Conservation (phyloP, 2,113 vertebrate genomes). For the Taxidea taxus region DNA sequence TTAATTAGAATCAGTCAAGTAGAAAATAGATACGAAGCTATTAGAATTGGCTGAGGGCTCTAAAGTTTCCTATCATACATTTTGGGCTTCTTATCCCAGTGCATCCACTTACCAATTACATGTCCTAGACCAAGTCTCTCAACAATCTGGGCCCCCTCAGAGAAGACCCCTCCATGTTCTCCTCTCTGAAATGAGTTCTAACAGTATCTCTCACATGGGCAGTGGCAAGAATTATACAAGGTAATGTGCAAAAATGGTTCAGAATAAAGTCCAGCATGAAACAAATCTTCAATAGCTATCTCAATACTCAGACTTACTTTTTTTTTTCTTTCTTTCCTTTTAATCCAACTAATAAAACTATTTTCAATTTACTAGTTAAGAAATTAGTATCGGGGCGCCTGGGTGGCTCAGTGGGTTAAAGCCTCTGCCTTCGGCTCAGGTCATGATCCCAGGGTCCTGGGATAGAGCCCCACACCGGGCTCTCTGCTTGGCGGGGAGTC, state of each 20-base stretch:
- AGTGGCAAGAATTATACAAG: not conserved
- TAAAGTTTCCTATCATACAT: not conserved
- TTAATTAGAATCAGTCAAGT: not conserved
- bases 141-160: not conserved
- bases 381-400: not conserved
- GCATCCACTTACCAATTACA: not conserved
- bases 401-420: no score
- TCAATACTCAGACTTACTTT: not conserved
- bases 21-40: not conserved
- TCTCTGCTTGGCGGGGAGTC: no score
- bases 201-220: not conserved
- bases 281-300: not conserved
- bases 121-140: not conserved
- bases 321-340: not conserved
- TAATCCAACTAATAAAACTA: not conserved
- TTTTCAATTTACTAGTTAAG: not conserved
- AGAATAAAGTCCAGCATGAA: not conserved
- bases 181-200: not conserved
- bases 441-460: no score
- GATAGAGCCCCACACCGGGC: no score
- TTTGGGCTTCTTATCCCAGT: not conserved
- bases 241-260: no score
- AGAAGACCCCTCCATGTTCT: not conserved
- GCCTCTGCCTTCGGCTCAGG: no score
- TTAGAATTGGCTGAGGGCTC: not conserved